phyloP scores from a whole-genome alignment of 2,888 invertebrate species.

The Archips crataeganus region DNA sequence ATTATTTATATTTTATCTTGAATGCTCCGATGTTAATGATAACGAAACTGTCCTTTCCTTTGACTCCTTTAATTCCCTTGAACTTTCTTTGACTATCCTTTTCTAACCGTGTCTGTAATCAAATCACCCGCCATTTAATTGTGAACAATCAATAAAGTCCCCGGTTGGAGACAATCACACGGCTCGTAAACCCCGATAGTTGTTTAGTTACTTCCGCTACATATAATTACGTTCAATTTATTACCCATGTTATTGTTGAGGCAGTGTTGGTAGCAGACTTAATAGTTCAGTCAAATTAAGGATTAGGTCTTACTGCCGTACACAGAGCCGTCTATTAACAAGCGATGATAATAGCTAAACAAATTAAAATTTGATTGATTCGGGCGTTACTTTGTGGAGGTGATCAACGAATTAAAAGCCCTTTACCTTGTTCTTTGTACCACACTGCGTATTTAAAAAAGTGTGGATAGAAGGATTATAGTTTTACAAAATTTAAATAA shows the following conservation, averaged over 20 bases:
- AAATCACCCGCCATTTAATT: constrained; percentile 28
- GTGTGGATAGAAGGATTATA: too few species aligned
- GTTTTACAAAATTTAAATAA: too few species aligned
- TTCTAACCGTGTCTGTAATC: background rate
- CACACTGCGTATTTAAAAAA: too few species aligned
- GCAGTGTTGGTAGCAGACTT: background rate
- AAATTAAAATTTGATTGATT: too few species aligned
- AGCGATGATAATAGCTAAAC: background rate
- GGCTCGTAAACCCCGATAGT: constrained; percentile 66
- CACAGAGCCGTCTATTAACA: background rate
- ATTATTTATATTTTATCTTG: too few species aligned
- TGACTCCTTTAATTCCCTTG: too few species aligned
- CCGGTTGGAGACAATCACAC: constrained; percentile 63
- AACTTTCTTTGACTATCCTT: too few species aligned
- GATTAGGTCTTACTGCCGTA: background rate
- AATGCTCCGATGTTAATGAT: too few species aligned
- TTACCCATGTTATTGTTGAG: constrained; percentile 53
- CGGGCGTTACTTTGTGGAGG: too few species aligned
- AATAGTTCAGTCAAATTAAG: background rate
- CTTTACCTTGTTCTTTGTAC: too few species aligned
- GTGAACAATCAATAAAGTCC: constrained; percentile 45
- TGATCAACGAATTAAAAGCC: too few species aligned
- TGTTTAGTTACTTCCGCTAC: constrained; percentile 81
- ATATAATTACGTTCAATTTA: constrained; percentile 83
- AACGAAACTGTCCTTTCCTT: too few species aligned